A percentile compares a stretch with the other conserved stretches of the same genome.
Evolutionary conservation across 2,888 invertebrate species (phyloP).

Genomic region (Callimorpha dominula): DNA sequence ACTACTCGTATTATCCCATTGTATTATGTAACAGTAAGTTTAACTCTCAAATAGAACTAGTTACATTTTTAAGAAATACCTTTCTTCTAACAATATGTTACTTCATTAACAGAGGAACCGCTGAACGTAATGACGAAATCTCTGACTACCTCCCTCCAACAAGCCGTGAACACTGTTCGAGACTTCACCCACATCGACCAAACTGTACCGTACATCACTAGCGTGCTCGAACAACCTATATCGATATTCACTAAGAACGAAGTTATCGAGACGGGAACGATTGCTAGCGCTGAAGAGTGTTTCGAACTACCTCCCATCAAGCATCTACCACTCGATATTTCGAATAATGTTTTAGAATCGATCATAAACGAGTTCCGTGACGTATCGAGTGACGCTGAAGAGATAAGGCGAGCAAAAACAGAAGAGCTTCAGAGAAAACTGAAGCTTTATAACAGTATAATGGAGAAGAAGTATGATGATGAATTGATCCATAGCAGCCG

Average conservation of each 20-base stretch:
- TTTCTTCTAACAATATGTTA: neutral
- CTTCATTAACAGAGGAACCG: conserved; percentile 67
- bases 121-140: conserved; percentile 79
- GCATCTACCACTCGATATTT: conserved; percentile 78
- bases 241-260: conserved; percentile 73
- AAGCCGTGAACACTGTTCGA: conserved; percentile 79
- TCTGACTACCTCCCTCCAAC: conserved; percentile 76
- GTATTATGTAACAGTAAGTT: neutral
- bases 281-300: conserved; percentile 90
- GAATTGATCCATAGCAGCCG: conserved; percentile 88
- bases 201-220: conserved; percentile 76
- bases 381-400: conserved; percentile 70
- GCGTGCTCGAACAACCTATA: conserved; percentile 78
- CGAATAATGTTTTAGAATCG: conserved; percentile 76
- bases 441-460: conserved; percentile 90
- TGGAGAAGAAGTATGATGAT: conserved; percentile 90
- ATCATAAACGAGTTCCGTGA: conserved; percentile 79
- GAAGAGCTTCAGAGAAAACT: conserved; percentile 83
- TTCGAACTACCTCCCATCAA: conserved; percentile 89
- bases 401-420: conserved; percentile 65
- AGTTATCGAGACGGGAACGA: conserved; percentile 68
- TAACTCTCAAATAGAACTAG: neutral
- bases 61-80: neutral
- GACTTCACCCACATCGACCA: conserved; percentile 75
- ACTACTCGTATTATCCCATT: neutral